Evolutionary conservation across 2,888 invertebrate species (phyloP).

Genomic region (Aspidiotus rigidus): DNA sequence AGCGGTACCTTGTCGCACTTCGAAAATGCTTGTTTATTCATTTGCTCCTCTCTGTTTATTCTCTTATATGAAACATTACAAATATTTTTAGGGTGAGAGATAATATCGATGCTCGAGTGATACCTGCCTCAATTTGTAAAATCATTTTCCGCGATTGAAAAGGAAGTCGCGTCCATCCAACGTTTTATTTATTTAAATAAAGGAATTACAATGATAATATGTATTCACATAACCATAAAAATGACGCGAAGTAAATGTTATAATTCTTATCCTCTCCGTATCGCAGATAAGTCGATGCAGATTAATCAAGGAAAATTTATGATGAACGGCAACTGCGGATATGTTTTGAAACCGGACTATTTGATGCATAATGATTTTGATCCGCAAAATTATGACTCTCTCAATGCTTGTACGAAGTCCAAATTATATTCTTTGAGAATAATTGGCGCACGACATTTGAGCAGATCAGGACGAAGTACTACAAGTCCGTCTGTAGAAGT

Average conservation of each 20-base stretch:
- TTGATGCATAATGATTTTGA: constrained; percentile 73
- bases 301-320: constrained; percentile 86
- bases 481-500: constrained; percentile 87
- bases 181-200: too few species aligned
- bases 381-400: constrained; percentile 59
- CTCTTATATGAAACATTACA: too few species aligned
- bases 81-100: too few species aligned
- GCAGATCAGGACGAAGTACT: constrained; percentile 64
- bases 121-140: too few species aligned
- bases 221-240: too few species aligned
- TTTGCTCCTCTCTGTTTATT: too few species aligned
- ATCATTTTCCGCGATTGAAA: too few species aligned
- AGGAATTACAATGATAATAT: too few species aligned
- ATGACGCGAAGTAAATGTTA: too few species aligned
- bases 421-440: constrained; percentile 58
- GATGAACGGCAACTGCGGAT: constrained; percentile 88
- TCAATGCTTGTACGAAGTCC: constrained; percentile 47
- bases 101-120: too few species aligned
- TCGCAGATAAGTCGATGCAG: constrained; percentile 87
- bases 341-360: constrained; percentile 78
- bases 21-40: too few species aligned
- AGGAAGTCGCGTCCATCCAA: background rate
- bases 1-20: too few species aligned
- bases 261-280: constrained; percentile 23
- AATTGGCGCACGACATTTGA: constrained; percentile 81